A percentile compares a stretch with the other conserved stretches of the same genome.
Evolutionary conservation across 2,797 vertebrate species (phyloP).

Genomic region (Darevskia nairensis): DNA sequence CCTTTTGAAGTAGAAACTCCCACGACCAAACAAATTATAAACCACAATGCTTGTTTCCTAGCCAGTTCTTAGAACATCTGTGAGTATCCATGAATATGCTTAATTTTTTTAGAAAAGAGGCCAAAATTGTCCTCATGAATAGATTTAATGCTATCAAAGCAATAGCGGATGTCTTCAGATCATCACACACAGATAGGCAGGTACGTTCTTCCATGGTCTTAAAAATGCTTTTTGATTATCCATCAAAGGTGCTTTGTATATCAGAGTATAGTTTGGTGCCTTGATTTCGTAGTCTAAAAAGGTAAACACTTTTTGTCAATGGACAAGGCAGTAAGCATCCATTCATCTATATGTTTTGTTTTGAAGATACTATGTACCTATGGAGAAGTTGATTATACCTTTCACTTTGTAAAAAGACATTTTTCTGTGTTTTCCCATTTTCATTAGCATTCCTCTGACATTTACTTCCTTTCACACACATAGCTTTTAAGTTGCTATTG

Average conservation of each 20-base stretch:
- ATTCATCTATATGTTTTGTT: conserved; percentile 44
- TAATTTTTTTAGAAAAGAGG: conserved; percentile 14
- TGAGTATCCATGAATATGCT: conserved; percentile 1
- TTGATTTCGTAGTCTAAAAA: conserved; percentile 58
- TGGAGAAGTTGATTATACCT: conserved; percentile 49
- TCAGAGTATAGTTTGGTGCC: conserved; percentile 32
- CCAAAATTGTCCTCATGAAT: neutral
- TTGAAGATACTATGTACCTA: conserved; percentile 46
- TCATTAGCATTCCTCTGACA: conserved; percentile 37
- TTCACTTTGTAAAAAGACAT: conserved; percentile 52
- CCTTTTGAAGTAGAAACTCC: neutral
- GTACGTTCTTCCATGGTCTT: conserved; percentile 31
- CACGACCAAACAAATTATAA: neutral
- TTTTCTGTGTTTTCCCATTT: conserved; percentile 44
- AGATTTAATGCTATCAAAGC: conserved; percentile 30
- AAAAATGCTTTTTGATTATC: conserved; percentile 57
- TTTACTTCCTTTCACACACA: conserved; percentile 17
- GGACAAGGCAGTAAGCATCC: conserved; percentile 48
- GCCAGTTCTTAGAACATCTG: conserved; percentile 3
- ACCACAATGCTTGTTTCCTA: neutral
- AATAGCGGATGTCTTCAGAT: conserved; percentile 23
- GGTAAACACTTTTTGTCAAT: conserved; percentile 51
- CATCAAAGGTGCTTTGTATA: conserved; percentile 48
- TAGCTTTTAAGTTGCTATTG: conserved; percentile 1
- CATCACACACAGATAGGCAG: conserved; percentile 43